Base-by-base conservation (phyloP, 2,888 invertebrate genomes). In the Syritta pipiens region DNA sequence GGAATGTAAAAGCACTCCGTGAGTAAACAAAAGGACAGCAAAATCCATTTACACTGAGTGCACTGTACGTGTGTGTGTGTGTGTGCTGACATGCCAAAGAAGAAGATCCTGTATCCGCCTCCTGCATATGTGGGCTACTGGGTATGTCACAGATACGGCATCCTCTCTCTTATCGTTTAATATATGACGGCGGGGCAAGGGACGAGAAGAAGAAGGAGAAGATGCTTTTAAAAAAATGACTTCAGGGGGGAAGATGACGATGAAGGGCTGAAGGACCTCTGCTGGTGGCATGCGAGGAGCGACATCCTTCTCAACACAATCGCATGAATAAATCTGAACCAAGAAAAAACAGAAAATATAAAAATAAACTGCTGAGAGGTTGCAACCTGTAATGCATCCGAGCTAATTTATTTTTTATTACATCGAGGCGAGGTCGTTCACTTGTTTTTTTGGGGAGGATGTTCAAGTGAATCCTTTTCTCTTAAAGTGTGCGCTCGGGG, bases 1-100 rank as follows among this genome's bases (percentile, higher is more conserved):
- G 49, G 22, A 62, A 35, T 37, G 44, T 55, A 67, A 60, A 55
- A 60, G 59, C 51, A 67, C 72, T 77, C 65, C 26, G 32, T 20
- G 44, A 7, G 20, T 4, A 48, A 37, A 79, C 60, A 74, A 79
- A 79, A 49, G 55, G 42, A 74, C 53, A 67, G 57, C 55, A 53
- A 79, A 74, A 74, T 67, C 74, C 79, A 74, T 74, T 79, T 74
- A 62, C 62, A 42, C 62, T 62, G 67, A 79, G 65, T 67, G 74
- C 55, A 79, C 68, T 53, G 53, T 40, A 22, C 51, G 72, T 57
- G n/a, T 35, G 59, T 28, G 57, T 59, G 63, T 28, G 53, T 48
- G 20, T 57, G 22, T 35, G 20, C 46, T 14, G 32, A 26, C 26
- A 65, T 42, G 46, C n/a, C n/a, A n/a, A n/a, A n/a, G n/a, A n/a